Percentiles rank a stretch among this genome's conserved stretches.
Conservation (phyloP, 2,113 vertebrate species). For the Malurus cyaneus region DNA sequence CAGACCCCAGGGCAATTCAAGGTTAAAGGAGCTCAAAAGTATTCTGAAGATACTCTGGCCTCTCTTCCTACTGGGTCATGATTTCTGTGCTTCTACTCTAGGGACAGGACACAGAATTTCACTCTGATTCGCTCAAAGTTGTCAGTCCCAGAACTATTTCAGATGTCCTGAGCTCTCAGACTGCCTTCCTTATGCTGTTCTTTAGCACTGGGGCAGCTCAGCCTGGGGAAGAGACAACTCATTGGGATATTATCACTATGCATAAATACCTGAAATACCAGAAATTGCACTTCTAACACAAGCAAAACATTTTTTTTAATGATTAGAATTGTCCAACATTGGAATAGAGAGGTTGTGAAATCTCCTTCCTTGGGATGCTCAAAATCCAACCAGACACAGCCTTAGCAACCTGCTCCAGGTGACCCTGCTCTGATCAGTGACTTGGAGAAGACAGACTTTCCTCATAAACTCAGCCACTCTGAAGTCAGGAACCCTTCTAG, state of each 20-base stretch:
- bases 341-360: background rate
- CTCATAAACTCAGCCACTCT: background rate
- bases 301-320: background rate
- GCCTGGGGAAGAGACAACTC: background rate
- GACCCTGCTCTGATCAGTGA: background rate
- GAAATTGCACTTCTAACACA: background rate
- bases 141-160: background rate
- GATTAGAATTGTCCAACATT: background rate
- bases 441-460: background rate
- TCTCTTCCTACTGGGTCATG: background rate
- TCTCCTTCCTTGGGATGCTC: background rate
- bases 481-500: background rate
- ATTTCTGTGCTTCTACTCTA: background rate
- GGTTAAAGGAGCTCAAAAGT: slow-evolving; percentile 1
- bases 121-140: background rate
- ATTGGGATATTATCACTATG: background rate
- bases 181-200: background rate
- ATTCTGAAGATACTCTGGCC: background rate
- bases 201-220: background rate
- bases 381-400: background rate
- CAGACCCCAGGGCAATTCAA: background rate
- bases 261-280: background rate
- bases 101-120: background rate
- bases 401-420: background rate
- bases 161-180: background rate